A percentile compares a stretch with the other conserved stretches of the same genome.
Evolutionary conservation across 1,140 invertebrate species (phyloP).

Genomic region (Drosophila yakuba): DNA sequence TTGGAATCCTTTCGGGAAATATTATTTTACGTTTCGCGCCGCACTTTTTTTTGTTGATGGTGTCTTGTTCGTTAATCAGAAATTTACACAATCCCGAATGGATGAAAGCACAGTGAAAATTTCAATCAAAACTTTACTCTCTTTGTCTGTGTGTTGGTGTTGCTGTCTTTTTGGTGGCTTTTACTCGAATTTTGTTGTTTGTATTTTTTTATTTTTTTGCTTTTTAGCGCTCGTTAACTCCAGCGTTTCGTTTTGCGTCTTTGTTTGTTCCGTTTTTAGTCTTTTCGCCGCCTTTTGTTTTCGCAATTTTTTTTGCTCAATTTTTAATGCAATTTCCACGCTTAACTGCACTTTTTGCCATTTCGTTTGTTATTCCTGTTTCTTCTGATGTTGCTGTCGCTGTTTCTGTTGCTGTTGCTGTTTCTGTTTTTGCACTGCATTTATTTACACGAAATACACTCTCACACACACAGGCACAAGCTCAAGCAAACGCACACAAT

Average conservation of each 20-base stretch:
- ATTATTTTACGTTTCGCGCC: constrained; percentile 41
- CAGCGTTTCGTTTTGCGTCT: constrained; percentile 41
- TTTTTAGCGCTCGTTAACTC: constrained; percentile 78
- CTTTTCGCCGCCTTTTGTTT: constrained; percentile 41
- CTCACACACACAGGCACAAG: constrained; percentile 24
- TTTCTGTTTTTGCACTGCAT: constrained; percentile 67
- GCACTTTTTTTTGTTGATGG: constrained; percentile 13
- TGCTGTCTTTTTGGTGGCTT: constrained; percentile 12
- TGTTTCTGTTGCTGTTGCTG: constrained; percentile 31
- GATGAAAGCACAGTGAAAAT: constrained; percentile 76
- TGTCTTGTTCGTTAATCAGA: constrained; percentile 64
- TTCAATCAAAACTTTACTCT: constrained; percentile 77
- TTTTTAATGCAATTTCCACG: constrained; percentile 82
- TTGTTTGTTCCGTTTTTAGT: constrained; percentile 44
- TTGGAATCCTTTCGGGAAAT: constrained; percentile 8
- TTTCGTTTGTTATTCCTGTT: constrained; percentile 55
- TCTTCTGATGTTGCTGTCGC: constrained; percentile 13
- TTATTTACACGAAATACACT: constrained; percentile 67
- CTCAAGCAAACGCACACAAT: constrained; percentile 27
- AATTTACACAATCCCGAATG: constrained; percentile 72
- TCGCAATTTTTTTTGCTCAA: constrained; percentile 65
- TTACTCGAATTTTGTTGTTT: neutral
- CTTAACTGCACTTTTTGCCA: constrained; percentile 78
- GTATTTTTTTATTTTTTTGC: constrained; percentile 52
- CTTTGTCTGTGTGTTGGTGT: constrained; percentile 9